Base-by-base conservation (phyloP, 2,888 invertebrate genomes). In the Archips xylosteana region DNA sequence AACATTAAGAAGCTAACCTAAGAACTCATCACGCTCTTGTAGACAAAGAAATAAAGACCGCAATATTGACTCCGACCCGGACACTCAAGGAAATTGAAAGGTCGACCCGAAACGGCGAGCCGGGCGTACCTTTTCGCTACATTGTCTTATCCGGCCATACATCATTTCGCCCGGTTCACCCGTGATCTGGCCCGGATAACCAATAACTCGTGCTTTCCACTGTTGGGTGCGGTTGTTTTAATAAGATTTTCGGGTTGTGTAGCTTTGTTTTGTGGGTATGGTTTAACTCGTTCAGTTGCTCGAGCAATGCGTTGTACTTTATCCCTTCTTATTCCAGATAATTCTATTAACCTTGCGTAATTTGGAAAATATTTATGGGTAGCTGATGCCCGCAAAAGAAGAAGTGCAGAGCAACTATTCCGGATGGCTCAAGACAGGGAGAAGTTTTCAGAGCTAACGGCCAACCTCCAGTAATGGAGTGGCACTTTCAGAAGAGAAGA, bases 71-170 rank as follows among this genome's bases (percentile, higher is more conserved):
- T 77, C 79, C 80, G 83, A 80, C 78, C 80, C 81, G 80, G 81
- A 85, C 88, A 89, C 89, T 91, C 87, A 87, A 87, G 90, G 89
- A 92, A 92, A 92, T 92, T 91, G 92, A 92, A 92, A 91, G 91
- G 89, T 89, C 88, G 86, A 83, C 83, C 86, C 85, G 87, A 81
- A 81, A 77, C 75, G 75, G 77, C 76, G 80, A 78, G 78, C 84
- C 79, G 85, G 84, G 82, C 83, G 80, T 78, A 82, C 82, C 85
- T 85, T 87, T 88, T 87, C 87, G 85, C 86, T 87, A 89, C 89
- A 89, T 89, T 89, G 89, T 89, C 86, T 89, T 87, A 87, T 86
- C 86, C 86, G 88, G 85, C 79, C 85, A 83, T 91, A 87, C 86
- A 89, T 92, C 91, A 91, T 90, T 86, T 87, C 83, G 78, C 81